Evolutionary conservation across 2,888 invertebrate species (phyloP).

Genomic region (Rhagonycha fulva): DNA sequence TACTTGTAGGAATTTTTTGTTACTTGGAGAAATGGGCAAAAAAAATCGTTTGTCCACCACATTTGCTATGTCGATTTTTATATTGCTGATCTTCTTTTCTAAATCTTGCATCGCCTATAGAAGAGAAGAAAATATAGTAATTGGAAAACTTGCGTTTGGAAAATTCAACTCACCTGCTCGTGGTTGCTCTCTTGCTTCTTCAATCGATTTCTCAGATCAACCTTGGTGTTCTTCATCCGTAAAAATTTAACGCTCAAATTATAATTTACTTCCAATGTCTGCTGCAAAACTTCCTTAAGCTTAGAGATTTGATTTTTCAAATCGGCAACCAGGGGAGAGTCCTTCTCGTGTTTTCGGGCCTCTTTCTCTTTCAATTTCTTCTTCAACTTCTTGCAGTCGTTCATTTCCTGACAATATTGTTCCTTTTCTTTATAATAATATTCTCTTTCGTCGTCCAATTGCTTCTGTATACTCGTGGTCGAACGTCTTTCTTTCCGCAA

Average conservation of each 20-base stretch:
- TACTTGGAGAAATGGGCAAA: constrained; percentile 49
- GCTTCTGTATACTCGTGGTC: constrained; percentile 57
- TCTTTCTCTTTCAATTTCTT: constrained; percentile 43
- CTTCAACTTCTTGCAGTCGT: constrained; percentile 49
- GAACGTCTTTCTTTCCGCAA: constrained; percentile 57
- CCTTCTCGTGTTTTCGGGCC: constrained; percentile 35
- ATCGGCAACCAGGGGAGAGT: constrained; percentile 43
- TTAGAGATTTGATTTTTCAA: constrained; percentile 50
- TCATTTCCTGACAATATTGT: constrained; percentile 58
- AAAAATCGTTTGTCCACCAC: constrained; percentile 46
- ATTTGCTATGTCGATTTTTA: constrained; percentile 45
- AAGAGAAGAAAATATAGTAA: not conserved
- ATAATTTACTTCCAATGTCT: constrained; percentile 54
- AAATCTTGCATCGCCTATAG: constrained; percentile 47
- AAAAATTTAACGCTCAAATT: constrained; percentile 55
- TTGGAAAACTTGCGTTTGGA: not conserved
- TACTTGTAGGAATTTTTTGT: constrained; percentile 53
- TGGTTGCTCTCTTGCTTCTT: constrained; percentile 46
- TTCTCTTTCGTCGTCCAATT: constrained; percentile 60
- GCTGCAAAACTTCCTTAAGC: constrained; percentile 49
- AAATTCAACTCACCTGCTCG: constrained; percentile 40
- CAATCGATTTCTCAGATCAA: constrained; percentile 46
- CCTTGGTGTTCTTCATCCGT: constrained; percentile 54
- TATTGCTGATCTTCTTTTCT: constrained; percentile 44
- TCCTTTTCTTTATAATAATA: constrained; percentile 62